These are phyloP conservation scores for Agapornis canus DNA, from an alignment of 2,797 vertebrate species.

Conservation along the genomic window DNA sequence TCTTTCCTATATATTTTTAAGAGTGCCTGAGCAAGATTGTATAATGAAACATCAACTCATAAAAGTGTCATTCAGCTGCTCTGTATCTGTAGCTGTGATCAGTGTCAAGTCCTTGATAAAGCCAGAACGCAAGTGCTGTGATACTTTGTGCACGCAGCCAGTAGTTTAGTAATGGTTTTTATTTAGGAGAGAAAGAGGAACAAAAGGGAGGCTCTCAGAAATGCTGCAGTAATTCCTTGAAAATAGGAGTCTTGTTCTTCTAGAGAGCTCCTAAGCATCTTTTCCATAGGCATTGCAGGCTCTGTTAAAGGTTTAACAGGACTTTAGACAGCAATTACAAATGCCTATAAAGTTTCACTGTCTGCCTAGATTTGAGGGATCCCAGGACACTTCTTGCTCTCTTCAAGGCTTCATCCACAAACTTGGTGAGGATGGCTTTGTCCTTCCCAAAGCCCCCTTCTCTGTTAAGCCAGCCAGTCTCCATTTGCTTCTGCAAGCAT, in stretches of 20 bases:
- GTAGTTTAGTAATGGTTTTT: not conserved
- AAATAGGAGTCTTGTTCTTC: not conserved
- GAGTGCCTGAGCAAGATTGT: not conserved
- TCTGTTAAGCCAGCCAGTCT: not conserved
- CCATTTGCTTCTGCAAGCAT: constrained; percentile 27
- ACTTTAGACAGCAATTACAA: not conserved
- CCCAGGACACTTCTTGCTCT: not conserved
- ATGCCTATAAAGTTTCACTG: not conserved
- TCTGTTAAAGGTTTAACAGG: not conserved
- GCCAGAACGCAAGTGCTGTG: not conserved
- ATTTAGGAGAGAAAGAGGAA: not conserved
- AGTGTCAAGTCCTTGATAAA: not conserved
- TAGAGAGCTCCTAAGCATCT: not conserved
- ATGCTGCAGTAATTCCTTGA: not conserved
- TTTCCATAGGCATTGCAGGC: not conserved
- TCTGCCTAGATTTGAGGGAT: not conserved
- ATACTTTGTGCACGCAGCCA: not conserved
- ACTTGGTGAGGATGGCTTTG: not conserved
- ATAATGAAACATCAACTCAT: not conserved
- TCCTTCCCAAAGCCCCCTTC: not conserved
- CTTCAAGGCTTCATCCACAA: not conserved
- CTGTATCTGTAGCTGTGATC: not conserved
- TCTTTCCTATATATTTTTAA: not conserved
- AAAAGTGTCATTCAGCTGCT: not conserved
- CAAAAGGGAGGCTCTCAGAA: not conserved